These are phyloP conservation scores for Euura saliciscinereae DNA, from an alignment of 1,140 invertebrate genomes.

Conservation along the genomic window DNA sequence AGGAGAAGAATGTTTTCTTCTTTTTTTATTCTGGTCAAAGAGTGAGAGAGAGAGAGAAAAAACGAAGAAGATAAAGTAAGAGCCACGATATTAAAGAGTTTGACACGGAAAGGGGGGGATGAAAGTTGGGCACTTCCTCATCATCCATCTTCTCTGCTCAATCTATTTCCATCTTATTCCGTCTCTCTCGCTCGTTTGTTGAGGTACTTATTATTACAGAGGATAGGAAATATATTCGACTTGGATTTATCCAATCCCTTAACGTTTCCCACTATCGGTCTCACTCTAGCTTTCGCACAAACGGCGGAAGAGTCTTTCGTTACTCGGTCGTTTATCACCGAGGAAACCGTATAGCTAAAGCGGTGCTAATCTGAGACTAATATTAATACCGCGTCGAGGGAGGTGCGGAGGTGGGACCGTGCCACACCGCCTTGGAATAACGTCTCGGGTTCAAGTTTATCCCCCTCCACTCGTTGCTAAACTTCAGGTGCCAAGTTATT, in stretches of 20 bases:
- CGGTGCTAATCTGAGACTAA: constrained; percentile 7
- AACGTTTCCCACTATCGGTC: neutral
- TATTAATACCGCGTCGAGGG: neutral
- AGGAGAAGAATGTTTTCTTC: no score
- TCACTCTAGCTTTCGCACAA: no score
- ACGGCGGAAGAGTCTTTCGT: neutral
- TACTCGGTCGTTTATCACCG: constrained; percentile 3
- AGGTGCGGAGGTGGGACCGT: neutral
- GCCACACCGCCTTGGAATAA: neutral
- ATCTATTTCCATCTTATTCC: constrained; percentile 3
- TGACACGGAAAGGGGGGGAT: neutral
- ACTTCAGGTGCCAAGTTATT: constrained; percentile 5
- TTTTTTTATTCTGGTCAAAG: neutral
- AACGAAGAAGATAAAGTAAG: neutral
- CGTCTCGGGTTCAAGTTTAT: neutral
- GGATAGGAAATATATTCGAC: neutral
- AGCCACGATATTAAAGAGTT: neutral
- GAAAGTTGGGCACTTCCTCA: neutral
- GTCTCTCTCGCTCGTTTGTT: neutral
- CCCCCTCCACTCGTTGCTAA: neutral
- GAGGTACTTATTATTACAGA: constrained; percentile 2
- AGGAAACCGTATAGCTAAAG: neutral
- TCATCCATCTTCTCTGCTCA: constrained; percentile 7
- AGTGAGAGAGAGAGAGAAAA: neutral
- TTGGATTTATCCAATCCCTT: neutral